Evolutionary conservation across 1,140 invertebrate species (phyloP).

Genomic region (Hyles vespertilio): DNA sequence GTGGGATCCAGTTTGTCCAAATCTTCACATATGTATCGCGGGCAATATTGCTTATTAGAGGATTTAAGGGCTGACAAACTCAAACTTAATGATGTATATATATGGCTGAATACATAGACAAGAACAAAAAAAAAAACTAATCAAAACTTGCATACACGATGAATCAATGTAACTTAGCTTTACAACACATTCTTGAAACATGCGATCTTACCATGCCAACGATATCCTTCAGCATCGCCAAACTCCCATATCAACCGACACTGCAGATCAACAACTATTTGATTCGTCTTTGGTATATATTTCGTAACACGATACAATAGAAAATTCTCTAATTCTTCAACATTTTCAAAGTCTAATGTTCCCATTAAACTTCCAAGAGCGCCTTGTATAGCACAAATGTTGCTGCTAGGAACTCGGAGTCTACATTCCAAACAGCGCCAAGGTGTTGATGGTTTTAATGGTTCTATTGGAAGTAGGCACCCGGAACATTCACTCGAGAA

Average conservation of each 20-base stretch:
- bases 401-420: constrained; percentile 51
- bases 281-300: constrained; percentile 71
- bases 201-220: constrained; percentile 58
- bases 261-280: constrained; percentile 75
- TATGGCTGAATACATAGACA: no score
- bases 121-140: no score
- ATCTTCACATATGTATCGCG: no score
- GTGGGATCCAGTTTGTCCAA: no score
- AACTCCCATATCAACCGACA: constrained; percentile 61
- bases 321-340: constrained; percentile 69
- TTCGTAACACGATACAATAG: constrained; percentile 59
- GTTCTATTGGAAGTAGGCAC: constrained; percentile 64
- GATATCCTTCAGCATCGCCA: constrained; percentile 52
- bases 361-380: constrained; percentile 69
- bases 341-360: constrained; percentile 57
- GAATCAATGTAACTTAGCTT: no score
- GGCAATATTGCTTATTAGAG: no score
- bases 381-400: constrained; percentile 62
- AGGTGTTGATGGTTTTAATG: constrained; percentile 48
- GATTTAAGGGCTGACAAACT: no score
- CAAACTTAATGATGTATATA: no score
- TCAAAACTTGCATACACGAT: no score
- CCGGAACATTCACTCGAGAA: constrained; percentile 64
- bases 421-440: constrained; percentile 75
- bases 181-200: no score